phyloP scores from a whole-genome alignment of 2,888 invertebrate genomes.

The Nomada flava region DNA sequence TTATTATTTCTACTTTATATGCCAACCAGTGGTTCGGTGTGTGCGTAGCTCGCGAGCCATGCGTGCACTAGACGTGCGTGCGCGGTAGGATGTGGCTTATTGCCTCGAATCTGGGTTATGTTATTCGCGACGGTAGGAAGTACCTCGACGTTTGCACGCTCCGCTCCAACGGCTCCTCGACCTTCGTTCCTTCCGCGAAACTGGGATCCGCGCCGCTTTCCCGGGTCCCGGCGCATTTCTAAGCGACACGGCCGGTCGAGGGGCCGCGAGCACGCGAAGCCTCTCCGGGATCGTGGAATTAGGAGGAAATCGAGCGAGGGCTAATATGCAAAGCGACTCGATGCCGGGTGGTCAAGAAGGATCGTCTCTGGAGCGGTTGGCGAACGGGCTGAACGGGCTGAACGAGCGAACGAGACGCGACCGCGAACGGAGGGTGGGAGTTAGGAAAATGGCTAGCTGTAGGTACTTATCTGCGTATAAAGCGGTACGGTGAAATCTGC shows the following conservation, averaged over 20 bases:
- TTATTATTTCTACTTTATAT: constrained; percentile 82
- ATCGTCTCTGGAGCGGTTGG: not conserved
- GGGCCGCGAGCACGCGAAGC: no score
- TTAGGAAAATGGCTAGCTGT: constrained; percentile 37
- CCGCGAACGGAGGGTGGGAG: not conserved
- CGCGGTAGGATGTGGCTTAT: constrained; percentile 81
- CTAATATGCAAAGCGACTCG: not conserved
- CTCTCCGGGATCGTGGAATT: no score
- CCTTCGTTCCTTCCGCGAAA: constrained; percentile 5
- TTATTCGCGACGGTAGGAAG: constrained; percentile 75
- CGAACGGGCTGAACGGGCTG: not conserved
- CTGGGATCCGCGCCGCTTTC: no score
- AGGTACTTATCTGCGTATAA: constrained; percentile 69
- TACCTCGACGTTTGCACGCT: constrained; percentile 41
- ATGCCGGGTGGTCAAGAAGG: not conserved
- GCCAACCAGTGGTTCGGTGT: constrained; percentile 63
- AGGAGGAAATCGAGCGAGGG: not conserved
- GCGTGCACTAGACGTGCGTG: constrained; percentile 52
- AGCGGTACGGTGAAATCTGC: constrained; percentile 76
- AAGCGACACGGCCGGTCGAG: no score
- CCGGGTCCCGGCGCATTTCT: no score
- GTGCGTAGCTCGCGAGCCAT: constrained; percentile 42
- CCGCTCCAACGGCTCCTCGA: constrained; percentile 4
- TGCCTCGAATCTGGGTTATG: constrained; percentile 82
- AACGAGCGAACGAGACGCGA: constrained; percentile 6